A percentile compares a stretch with the other conserved stretches of the same genome.
Evolutionary conservation across 2,113 vertebrate genomes (phyloP).

Genomic region (Emydocephalus ijimae): DNA sequence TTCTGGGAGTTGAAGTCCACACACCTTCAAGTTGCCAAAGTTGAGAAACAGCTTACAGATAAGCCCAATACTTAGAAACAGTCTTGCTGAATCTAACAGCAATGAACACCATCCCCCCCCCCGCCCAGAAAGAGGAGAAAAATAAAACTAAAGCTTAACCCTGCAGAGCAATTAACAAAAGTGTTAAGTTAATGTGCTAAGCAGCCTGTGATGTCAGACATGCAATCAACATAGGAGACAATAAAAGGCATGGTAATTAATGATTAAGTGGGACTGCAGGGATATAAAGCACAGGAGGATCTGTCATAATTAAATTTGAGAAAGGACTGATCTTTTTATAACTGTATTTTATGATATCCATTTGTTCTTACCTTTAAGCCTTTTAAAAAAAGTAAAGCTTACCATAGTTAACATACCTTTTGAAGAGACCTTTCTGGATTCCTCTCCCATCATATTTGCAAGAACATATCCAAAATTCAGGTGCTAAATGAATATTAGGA

Average conservation of each 20-base stretch:
- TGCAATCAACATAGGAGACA: conserved; percentile 52
- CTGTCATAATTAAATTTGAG: conserved; percentile 24
- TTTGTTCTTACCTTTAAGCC: conserved; percentile 29
- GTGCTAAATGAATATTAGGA: not conserved
- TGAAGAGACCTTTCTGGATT: not conserved
- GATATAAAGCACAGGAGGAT: conserved; percentile 35
- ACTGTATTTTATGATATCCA: conserved; percentile 22
- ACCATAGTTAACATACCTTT: conserved; percentile 33
- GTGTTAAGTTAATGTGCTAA: conserved; percentile 55
- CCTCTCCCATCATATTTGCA: not conserved
- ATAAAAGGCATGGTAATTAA: conserved; percentile 54
- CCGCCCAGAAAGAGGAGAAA: not conserved
- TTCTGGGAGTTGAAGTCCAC: not conserved
- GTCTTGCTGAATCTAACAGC: conserved; percentile 14
- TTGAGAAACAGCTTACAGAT: not conserved
- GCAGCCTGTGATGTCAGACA: conserved; percentile 48
- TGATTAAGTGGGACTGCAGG: conserved; percentile 38
- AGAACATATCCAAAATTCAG: not conserved
- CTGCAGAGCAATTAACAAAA: conserved; percentile 57
- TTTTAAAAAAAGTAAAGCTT: conserved; percentile 15
- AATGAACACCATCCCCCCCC: not conserved
- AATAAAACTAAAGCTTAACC: conserved; percentile 44
- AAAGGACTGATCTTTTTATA: conserved; percentile 47
- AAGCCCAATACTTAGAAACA: conserved; percentile 14
- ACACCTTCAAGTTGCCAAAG: not conserved